Evolutionary conservation across 2,888 invertebrate genomes (phyloP).

Genomic region (Lycia hirtaria): DNA sequence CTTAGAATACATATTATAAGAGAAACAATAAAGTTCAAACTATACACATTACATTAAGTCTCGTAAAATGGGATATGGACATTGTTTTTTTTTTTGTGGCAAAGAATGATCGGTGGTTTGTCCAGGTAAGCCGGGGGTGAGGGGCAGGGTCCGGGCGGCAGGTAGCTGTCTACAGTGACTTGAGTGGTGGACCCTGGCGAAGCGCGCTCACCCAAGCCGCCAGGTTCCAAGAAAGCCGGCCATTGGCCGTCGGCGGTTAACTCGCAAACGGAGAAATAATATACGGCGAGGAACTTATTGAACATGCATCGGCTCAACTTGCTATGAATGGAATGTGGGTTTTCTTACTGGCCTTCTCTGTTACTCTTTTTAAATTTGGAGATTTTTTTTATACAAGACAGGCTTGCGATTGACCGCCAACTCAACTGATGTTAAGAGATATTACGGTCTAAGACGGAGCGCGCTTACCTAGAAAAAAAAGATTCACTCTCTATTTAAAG

Average conservation of each 20-base stretch:
- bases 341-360: constrained; percentile 5
- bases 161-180: constrained; percentile 52
- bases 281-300: constrained; percentile 44
- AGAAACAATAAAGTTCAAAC: constrained; percentile 48
- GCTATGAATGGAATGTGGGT: constrained; percentile 18
- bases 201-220: constrained; percentile 55
- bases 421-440: no score
- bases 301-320: constrained; percentile 44
- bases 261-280: constrained; percentile 50
- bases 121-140: constrained; percentile 52
- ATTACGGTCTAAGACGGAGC: no score
- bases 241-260: constrained; percentile 41
- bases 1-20: constrained; percentile 22
- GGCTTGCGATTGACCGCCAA: no score
- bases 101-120: constrained; percentile 46
- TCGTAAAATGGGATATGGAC: constrained; percentile 49
- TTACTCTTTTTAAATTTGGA: background rate
- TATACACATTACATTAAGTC: constrained; percentile 44
- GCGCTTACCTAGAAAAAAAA: no score
- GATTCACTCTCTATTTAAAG: no score
- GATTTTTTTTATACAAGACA: no score
- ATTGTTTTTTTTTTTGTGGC: constrained; percentile 51
- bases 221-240: constrained; percentile 60
- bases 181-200: constrained; percentile 45
- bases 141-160: constrained; percentile 53